Evolutionary conservation across 2,797 vertebrate species (phyloP), one percentile per base, ranked within the genome.

Genomic region (Epinephelus awoara): DNA sequence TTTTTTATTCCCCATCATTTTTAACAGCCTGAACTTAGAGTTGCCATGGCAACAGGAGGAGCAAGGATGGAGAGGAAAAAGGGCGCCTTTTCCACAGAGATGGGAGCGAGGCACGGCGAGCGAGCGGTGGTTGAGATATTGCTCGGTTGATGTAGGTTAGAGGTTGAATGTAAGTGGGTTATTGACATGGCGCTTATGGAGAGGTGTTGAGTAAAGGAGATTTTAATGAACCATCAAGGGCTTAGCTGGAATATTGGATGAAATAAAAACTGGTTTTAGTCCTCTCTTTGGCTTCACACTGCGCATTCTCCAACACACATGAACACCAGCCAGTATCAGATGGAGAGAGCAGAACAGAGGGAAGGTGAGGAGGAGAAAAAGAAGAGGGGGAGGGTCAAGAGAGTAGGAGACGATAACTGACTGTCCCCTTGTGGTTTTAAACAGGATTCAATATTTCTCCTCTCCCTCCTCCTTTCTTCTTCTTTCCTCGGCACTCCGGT

Each of bases 41-140:
- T 96, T 95, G 77, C 95, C 94, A 96, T 95, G 93, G 95, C 93
- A 96, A 96, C 95, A 93, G 80, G 83, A 89, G 90, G 92, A 92
- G 88, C 88, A 92, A 82, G 89, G 86, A 90, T 87, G 84, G 77
- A 83, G 82, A 75, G 94, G 92, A 93, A 91, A 85, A 88, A 80
- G 85, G 85, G 84, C 17, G 77, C 66, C 75, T 89, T 91, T 89
- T 78, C 79, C 81, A 80, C 19, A 70, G 82, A 89, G 77, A 86
- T 34, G 70, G 51, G 77, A 79, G 67, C 14, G 29, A 79, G 52
- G 73, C 79, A 75, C 40, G 11, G 64, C 85, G 75, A 83, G 40
- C 12, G 69, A 82, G 63, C 29, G 11, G 56, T 25, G 71, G 69
- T 83, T 76, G 56, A 87, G 79, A 76, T 83, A 67, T 63, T 54